Conservation (phyloP, 2,797 vertebrate species). For the Megalops cyprinoides region DNA sequence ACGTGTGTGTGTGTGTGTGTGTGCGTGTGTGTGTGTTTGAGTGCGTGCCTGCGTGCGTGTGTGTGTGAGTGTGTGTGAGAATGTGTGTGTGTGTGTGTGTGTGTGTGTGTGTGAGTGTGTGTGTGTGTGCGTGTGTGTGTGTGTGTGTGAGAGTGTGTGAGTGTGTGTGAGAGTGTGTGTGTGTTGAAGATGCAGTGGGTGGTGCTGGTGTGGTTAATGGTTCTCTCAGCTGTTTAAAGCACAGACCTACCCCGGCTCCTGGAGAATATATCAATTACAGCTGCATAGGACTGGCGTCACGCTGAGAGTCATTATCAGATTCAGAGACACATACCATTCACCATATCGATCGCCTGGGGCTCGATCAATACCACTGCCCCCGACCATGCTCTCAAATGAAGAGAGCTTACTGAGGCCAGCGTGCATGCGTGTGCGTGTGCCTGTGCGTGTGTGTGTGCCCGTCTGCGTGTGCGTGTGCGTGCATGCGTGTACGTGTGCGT, state of each 20-base stretch:
- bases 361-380: slow-evolving; percentile 76
- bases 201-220: neutral
- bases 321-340: slow-evolving; percentile 75
- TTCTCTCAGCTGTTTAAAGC: slow-evolving; percentile 29
- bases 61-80: neutral
- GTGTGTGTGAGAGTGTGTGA: too few species aligned
- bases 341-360: slow-evolving; percentile 75
- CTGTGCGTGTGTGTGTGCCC: neutral
- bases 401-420: slow-evolving; percentile 60
- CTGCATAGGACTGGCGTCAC: slow-evolving; percentile 72
- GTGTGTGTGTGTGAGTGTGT: too few species aligned
- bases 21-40: too few species aligned
- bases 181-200: too few species aligned
- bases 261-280: slow-evolving; percentile 76
- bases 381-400: slow-evolving; percentile 69
- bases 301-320: slow-evolving; percentile 79
- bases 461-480: too few species aligned
- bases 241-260: slow-evolving; percentile 47
- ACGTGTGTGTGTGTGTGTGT: neutral
- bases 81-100: neutral
- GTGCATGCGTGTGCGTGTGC: slow-evolving; percentile 39
- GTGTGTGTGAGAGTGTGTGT: too few species aligned
- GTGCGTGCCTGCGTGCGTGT: too few species aligned
- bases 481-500: too few species aligned
- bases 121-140: too few species aligned